Evolutionary conservation across 2,888 invertebrate species (phyloP).

Genomic region (Metellina segmentata): DNA sequence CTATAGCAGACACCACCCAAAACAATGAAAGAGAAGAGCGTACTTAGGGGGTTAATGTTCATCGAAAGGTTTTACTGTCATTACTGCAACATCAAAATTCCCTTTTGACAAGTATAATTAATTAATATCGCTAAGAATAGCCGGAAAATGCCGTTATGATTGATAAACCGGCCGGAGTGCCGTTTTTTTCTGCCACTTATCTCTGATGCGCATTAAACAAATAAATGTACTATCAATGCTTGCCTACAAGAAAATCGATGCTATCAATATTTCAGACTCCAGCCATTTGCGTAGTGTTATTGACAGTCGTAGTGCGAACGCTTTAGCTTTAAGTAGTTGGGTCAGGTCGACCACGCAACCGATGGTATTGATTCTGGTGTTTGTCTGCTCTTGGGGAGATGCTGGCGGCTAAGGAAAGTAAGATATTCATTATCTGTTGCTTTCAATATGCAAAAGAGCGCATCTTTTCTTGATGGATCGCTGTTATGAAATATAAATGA

Average conservation of each 20-base stretch:
- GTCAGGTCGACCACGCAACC: conserved; percentile 46
- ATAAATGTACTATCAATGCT: conserved; percentile 60
- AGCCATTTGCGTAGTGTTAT: conserved; percentile 67
- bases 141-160: conserved; percentile 60
- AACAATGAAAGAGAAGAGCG: conserved; percentile 3
- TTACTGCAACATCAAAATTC: conserved; percentile 43
- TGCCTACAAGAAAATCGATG: conserved; percentile 50
- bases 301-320: conserved; percentile 62
- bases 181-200: conserved; percentile 60
- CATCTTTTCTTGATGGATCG: conserved; percentile 13
- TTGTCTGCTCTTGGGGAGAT: background rate
- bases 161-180: conserved; percentile 46
- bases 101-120: conserved; percentile 59
- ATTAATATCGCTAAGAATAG: conserved; percentile 62
- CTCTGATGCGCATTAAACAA: conserved; percentile 56
- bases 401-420: conserved; percentile 36
- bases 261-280: conserved; percentile 59
- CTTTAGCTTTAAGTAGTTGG: conserved; percentile 61
- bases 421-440: conserved; percentile 54
- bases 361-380: conserved; percentile 63
- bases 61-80: conserved; percentile 64
- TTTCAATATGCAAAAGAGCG: conserved; percentile 16
- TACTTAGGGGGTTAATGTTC: conserved; percentile 39
- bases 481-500: conserved; percentile 31
- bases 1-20: background rate